phyloP scores from a whole-genome alignment of 1,140 invertebrate genomes.

The Lepidurus packardi region DNA sequence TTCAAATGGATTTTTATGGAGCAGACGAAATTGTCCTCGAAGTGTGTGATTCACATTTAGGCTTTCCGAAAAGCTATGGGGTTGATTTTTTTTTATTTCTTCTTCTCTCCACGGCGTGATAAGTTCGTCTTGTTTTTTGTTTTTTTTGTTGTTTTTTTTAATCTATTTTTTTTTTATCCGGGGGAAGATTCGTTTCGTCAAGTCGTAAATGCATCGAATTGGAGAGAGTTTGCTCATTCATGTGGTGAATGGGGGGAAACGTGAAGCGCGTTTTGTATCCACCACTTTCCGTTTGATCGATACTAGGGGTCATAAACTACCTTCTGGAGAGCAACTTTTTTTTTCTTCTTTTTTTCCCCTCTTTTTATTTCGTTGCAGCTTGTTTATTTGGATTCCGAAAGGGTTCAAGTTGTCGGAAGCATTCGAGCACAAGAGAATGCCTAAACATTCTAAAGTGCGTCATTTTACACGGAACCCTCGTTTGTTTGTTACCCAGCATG shows the following conservation, averaged over 20 bases:
- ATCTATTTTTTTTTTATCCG: no score
- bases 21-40: no score
- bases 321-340: neutral
- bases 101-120: no score
- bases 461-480: neutral
- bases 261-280: neutral
- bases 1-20: no score
- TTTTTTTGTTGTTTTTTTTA: no score
- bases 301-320: neutral
- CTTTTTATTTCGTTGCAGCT: neutral
- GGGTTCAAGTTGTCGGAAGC: neutral
- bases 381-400: constrained; percentile 11
- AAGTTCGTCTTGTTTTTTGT: no score
- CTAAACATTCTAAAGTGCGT: neutral
- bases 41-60: no score
- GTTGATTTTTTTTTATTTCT: no score
- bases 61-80: no score
- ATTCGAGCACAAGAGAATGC: neutral
- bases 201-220: neutral
- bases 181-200: neutral
- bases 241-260: neutral
- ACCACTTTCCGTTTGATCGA: neutral
- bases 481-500: neutral
- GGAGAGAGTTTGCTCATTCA: neutral
- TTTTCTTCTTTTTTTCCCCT: neutral